A percentile compares a stretch with the other conserved stretches of the same genome.
phyloP scores from a whole-genome alignment of 2,888 invertebrate species.

The Lumbricus terrestris region DNA sequence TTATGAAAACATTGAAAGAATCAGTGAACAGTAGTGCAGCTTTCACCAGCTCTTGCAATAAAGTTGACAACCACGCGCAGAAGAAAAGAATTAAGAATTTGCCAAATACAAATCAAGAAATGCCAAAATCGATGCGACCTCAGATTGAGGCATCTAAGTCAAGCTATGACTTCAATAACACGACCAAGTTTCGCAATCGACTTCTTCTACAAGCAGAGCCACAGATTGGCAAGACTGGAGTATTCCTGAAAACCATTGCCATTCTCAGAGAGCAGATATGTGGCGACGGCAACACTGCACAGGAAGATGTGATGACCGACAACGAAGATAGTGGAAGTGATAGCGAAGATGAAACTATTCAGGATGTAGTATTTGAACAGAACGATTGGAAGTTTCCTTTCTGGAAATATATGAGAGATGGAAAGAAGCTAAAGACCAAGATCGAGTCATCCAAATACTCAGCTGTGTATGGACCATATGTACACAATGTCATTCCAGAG shows the following conservation, averaged over 20 bases:
- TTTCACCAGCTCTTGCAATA: background rate
- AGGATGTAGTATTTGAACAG: background rate
- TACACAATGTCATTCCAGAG: background rate
- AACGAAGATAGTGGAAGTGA: constrained; percentile 14
- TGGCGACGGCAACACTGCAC: background rate
- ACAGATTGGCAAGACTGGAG: constrained; percentile 33
- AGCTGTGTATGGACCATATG: background rate
- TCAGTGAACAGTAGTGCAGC: constrained; percentile 10
- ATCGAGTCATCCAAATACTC: background rate
- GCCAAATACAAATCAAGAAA: constrained; percentile 5
- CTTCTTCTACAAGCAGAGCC: constrained; percentile 30
- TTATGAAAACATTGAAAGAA: background rate
- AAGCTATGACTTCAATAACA: constrained; percentile 17
- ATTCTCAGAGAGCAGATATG: constrained; percentile 11
- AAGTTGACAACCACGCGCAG: background rate
- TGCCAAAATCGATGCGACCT: background rate
- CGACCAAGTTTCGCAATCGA: constrained; percentile 19
- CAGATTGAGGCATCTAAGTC: background rate
- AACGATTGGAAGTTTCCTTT: constrained; percentile 26
- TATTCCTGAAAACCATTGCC: constrained; percentile 26
- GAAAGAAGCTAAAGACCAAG: background rate
- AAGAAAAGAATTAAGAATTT: background rate
- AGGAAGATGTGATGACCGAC: background rate
- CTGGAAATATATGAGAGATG: constrained; percentile 26
- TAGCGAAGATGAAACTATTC: background rate